Percentiles rank a stretch among this genome's conserved stretches.
These are phyloP conservation scores for Notoglanidium macrostoma DNA, from an alignment of 2,797 vertebrate genomes.

Conservation along the genomic window DNA sequence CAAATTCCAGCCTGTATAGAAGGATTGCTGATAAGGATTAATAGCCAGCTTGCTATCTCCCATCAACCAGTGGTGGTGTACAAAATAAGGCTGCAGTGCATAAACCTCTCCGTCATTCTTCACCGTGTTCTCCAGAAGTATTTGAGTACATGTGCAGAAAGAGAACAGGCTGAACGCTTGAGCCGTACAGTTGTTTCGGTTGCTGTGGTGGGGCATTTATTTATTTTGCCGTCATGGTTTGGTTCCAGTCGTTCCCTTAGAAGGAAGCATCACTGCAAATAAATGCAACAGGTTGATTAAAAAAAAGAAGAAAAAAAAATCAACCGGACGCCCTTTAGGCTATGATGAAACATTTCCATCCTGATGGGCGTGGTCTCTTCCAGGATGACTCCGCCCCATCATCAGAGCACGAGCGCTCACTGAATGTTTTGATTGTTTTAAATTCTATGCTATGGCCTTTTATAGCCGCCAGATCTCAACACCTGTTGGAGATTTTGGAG, in stretches of 20 bases:
- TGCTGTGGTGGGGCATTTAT: background rate
- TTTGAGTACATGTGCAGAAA: background rate
- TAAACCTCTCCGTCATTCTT: background rate
- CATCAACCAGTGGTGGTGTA: background rate
- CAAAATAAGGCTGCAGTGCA: background rate
- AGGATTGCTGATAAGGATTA: background rate
- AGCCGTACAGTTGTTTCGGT: background rate
- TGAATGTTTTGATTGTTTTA: background rate
- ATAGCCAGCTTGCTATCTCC: background rate
- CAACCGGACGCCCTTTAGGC: background rate
- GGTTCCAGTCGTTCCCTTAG: background rate
- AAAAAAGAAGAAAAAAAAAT: background rate
- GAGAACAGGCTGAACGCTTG: background rate
- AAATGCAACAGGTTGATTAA: background rate
- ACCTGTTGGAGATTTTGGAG: background rate
- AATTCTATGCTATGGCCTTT: background rate
- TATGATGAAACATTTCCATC: background rate
- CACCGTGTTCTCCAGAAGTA: no score
- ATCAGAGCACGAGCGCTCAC: background rate
- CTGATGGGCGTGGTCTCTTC: background rate
- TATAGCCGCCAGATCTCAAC: background rate
- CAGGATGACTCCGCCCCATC: background rate
- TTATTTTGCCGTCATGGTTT: background rate
- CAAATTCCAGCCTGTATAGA: background rate
- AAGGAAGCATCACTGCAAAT: background rate